These are phyloP conservation scores for Geotrupes spiniger DNA, from an alignment of 2,888 invertebrate species.

Conservation along the genomic window DNA sequence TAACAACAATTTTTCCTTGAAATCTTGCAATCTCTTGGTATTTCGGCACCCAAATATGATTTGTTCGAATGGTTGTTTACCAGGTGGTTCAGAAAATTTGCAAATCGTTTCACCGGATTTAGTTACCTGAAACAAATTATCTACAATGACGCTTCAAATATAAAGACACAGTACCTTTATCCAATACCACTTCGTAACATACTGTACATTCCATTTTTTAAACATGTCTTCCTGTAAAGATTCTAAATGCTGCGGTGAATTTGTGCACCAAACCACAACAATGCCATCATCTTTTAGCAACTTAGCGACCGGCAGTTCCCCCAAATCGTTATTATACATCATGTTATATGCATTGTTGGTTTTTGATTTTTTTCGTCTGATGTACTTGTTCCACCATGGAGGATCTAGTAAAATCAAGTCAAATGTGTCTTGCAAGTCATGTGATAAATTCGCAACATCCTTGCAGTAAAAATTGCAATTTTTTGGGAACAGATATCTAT, in stretches of 20 bases:
- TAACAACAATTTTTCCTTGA: constrained; percentile 62
- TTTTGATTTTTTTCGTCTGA: constrained; percentile 68
- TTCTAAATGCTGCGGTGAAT: constrained; percentile 67
- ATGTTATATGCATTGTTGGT: constrained; percentile 72
- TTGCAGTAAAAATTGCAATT: constrained; percentile 66
- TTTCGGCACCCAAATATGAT: constrained; percentile 61
- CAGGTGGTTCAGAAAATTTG: constrained; percentile 61
- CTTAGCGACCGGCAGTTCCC: constrained; percentile 65
- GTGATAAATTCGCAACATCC: constrained; percentile 59
- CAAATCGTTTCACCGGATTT: constrained; percentile 65
- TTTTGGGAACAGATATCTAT: constrained; percentile 64
- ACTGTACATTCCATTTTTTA: constrained; percentile 72
- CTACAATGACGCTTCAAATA: neutral
- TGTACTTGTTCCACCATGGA: constrained; percentile 95
- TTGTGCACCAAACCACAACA: constrained; percentile 91
- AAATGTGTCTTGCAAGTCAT: constrained; percentile 56
- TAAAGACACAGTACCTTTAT: constrained; percentile 64
- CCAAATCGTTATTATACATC: constrained; percentile 74
- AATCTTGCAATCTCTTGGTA: constrained; percentile 24
- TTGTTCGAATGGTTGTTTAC: constrained; percentile 88
- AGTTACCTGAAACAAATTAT: constrained; percentile 57
- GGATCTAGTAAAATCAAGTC: constrained; percentile 89
- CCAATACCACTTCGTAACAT: constrained; percentile 82
- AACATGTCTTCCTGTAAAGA: constrained; percentile 71
- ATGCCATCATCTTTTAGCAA: constrained; percentile 64